Evolutionary conservation across 2,113 vertebrate genomes (phyloP).

Genomic region (Trematocara unimaculatum): DNA sequence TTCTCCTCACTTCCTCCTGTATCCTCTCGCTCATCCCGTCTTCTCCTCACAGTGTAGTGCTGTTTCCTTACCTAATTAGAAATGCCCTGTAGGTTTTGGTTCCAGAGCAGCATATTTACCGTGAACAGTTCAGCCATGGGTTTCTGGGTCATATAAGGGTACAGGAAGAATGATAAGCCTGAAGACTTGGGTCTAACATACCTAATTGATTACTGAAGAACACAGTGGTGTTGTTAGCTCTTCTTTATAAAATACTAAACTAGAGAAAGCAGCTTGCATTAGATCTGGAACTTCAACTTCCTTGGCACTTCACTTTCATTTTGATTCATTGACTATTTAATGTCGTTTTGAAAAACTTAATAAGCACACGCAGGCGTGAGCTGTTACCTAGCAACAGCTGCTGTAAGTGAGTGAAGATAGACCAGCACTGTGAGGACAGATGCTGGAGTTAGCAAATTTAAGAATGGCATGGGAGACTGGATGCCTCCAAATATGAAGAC

Average conservation of each 20-base stretch:
- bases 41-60: neutral
- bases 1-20: neutral
- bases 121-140: constrained; percentile 54
- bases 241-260: neutral
- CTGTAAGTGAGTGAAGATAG: constrained; percentile 25
- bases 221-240: neutral
- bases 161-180: neutral
- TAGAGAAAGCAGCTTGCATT: neutral
- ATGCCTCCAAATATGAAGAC: neutral
- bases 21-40: neutral
- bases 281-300: neutral
- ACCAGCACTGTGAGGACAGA: constrained; percentile 5
- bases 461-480: neutral
- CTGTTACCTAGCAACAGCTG: constrained; percentile 58
- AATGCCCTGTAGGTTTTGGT: constrained; percentile 50
- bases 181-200: neutral
- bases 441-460: constrained; percentile 1
- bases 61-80: constrained; percentile 63
- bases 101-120: constrained; percentile 52
- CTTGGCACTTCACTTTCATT: neutral
- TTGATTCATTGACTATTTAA: neutral
- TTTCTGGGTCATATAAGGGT: constrained; percentile 56
- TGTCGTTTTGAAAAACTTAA: constrained; percentile 17
- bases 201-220: constrained; percentile 18
- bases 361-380: neutral